Evolutionary conservation across 2,113 vertebrate genomes (phyloP).

Genomic region (Daboia siamensis): DNA sequence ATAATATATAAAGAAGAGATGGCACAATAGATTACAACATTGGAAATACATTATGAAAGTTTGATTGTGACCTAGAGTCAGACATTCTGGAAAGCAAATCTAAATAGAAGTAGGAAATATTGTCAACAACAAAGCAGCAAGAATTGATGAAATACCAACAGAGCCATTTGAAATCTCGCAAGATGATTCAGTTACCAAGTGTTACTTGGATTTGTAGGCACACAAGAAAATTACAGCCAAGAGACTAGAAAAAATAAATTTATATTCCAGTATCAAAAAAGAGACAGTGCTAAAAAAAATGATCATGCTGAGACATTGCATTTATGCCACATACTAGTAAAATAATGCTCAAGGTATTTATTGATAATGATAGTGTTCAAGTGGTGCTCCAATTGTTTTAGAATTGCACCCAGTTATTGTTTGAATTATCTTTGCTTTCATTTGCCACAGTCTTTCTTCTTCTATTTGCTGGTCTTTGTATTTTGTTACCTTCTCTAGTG

Average conservation of each 20-base stretch:
- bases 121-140: neutral
- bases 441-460: neutral
- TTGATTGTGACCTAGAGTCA: neutral
- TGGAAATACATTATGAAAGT: neutral
- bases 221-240: neutral
- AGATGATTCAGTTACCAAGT: neutral
- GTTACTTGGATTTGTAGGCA: neutral
- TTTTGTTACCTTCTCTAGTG: too few relatives aligned
- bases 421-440: neutral
- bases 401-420: neutral
- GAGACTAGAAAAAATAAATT: neutral
- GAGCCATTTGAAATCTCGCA: neutral
- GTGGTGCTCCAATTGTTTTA: neutral
- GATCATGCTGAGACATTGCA: neutral
- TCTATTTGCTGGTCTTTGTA: neutral
- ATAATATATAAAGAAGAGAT: neutral
- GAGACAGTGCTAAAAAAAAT: neutral
- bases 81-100: neutral
- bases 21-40: neutral
- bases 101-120: neutral
- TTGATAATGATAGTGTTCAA: neutral
- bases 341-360: neutral
- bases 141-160: neutral
- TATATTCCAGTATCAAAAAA: neutral
- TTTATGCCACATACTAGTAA: neutral